Evolutionary conservation across 2,888 invertebrate species (phyloP).

Genomic region (Sialis lutaria): DNA sequence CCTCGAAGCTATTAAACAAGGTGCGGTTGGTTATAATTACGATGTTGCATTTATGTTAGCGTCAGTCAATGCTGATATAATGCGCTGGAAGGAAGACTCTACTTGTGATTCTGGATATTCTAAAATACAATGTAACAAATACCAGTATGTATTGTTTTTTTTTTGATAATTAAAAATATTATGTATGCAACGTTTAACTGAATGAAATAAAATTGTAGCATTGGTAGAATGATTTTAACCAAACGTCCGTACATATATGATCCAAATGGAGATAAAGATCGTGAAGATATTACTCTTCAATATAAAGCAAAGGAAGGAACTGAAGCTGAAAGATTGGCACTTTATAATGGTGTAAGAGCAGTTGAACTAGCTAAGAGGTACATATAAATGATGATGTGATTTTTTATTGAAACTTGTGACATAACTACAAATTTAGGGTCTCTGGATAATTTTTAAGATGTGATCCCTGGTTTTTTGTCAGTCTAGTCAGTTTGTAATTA

Average conservation of each 20-base stretch:
- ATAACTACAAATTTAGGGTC: background rate
- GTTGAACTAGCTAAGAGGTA: conserved; percentile 46
- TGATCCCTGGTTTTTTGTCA: too few species aligned
- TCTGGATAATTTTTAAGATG: background rate
- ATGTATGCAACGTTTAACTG: background rate
- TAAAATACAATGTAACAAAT: conserved; percentile 52
- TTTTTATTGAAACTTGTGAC: background rate
- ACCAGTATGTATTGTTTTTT: conserved; percentile 37
- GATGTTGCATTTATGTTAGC: conserved; percentile 65
- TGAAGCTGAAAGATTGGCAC: conserved; percentile 50
- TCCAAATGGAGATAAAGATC: conserved; percentile 50
- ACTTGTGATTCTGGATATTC: conserved; percentile 42
- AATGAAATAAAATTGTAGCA: conserved; percentile 27
- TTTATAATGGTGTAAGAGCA: conserved; percentile 57
- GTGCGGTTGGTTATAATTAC: conserved; percentile 53
- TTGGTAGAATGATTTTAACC: conserved; percentile 57
- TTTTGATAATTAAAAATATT: conserved; percentile 2
- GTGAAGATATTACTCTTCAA: conserved; percentile 46
- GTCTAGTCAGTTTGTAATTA: too few species aligned
- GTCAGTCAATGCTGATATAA: conserved; percentile 69
- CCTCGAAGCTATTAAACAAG: conserved; percentile 57
- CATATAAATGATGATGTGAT: background rate
- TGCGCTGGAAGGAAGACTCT: conserved; percentile 58
- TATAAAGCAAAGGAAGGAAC: conserved; percentile 62
- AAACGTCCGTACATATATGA: conserved; percentile 57